These are phyloP conservation scores for Pseudomugil gertrudae DNA, from an alignment of 2,797 vertebrate species.

Conservation along the genomic window DNA sequence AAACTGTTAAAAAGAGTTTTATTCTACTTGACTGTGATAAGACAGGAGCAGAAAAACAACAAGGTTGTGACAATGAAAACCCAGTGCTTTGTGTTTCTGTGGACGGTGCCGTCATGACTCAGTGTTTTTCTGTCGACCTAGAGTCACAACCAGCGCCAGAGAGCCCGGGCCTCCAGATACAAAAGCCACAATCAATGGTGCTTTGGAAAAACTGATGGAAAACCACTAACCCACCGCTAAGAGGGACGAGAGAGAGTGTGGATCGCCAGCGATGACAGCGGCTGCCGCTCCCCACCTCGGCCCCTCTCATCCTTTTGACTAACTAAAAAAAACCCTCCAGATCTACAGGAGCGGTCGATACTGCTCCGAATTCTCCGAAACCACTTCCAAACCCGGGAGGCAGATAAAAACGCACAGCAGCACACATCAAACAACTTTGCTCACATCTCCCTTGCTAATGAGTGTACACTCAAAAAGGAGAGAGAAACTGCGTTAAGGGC, in stretches of 20 bases:
- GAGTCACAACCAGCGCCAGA: conserved; percentile 58
- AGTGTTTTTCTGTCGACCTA: conserved; percentile 64
- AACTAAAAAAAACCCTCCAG: conserved; percentile 33
- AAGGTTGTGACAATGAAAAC: conserved; percentile 49
- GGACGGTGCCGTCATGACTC: conserved; percentile 62
- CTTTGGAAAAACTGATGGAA: conserved; percentile 83
- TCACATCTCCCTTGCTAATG: conserved; percentile 34
- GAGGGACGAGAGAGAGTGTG: conserved; percentile 29
- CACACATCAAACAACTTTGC: conserved; percentile 30
- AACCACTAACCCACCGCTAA: conserved; percentile 60
- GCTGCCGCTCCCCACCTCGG: neutral
- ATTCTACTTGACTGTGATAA: conserved; percentile 40
- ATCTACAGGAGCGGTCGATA: conserved; percentile 43
- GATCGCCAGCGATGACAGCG: conserved; percentile 11
- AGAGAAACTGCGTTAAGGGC: neutral
- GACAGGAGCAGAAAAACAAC: conserved; percentile 60
- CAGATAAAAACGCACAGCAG: conserved; percentile 12
- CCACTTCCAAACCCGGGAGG: conserved; percentile 34
- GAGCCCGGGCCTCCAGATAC: conserved; percentile 60
- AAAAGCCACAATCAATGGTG: conserved; percentile 74
- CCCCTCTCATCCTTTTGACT: conserved; percentile 23
- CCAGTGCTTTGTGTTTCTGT: conserved; percentile 53
- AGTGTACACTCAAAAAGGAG: conserved; percentile 4
- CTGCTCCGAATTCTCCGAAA: conserved; percentile 35
- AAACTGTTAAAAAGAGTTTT: conserved; percentile 29